Evolutionary conservation across 2,797 vertebrate genomes (phyloP), one percentile per base, ranked within the genome.

Genomic region (Acanthurus leucopareius): DNA sequence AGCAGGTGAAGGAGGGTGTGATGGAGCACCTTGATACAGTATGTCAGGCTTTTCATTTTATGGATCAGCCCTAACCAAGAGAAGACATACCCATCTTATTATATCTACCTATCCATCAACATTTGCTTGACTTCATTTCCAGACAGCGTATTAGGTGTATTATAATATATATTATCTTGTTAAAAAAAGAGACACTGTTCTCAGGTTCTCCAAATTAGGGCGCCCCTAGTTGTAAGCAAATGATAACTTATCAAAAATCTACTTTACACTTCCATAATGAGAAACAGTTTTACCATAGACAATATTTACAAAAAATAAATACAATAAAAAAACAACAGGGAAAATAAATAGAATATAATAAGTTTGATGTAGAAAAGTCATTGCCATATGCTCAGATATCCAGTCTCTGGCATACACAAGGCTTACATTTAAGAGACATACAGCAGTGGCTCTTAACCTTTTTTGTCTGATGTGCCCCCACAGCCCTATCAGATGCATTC

Each of bases 1-100:
- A 73, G 58, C 65, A 42, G 32, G 48, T 11, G 32, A 38, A 69
- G 15, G 71, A 73, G 48, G 28, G 16, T 3, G 47, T 40, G 47
- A 52, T 42, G 20, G 51, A 47, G 28, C 25, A 5, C 8, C 16
- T 16, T 28, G 40, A 53, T 53, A n/a, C n/a, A n/a, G n/a, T n/a
- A n/a, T 11, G 8, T 44, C 45, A 19, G 15, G 9, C 22, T n/a
- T 52, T 70, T 59, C 0, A 42, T 59, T 32, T 19, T 17, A 17
- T 57, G 17, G 15, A 54, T 38, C 10, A 45, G 38, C 22, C 40
- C 10, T 5, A 40, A 4, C 10, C 20, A 49, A 57, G 20, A 28
- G 13, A 6, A 40, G 53, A 47, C 15, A 40, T 15, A n/a, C 9
- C 42, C 52, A 20, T 42, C 32, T 10, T 7, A 13, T 28, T n/a